Evolutionary conservation across 2,113 vertebrate genomes (phyloP), one percentile per base, ranked within the genome.

Genomic region (Siphamia tubifer): DNA sequence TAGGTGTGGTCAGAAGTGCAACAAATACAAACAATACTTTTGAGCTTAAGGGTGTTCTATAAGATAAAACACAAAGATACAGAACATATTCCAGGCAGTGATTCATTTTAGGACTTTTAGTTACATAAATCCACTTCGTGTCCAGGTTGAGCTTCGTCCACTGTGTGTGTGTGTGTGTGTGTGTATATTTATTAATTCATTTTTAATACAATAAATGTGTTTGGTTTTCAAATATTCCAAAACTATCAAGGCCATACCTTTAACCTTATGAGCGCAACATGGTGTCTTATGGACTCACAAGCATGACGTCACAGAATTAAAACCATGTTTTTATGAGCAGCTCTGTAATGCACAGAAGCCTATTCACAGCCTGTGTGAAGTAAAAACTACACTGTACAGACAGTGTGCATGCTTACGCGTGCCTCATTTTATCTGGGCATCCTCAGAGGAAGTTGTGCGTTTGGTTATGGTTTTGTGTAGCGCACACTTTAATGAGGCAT

Each of bases 361-460:
- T 10, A 19, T 10, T 25, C 27, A 39, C 5, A n/a, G 9, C 4
- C 1, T 6, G n/a, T 12, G 42, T 45, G 56, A 15, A 52, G 19
- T 9, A 13, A n/a, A 7, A 28, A 34, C 30, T 15, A 25, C 17
- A 11, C 16, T 20, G 20, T 35, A 39, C 8, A 39, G 13, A 39
- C 8, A 39, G 13, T 24, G 2, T 42, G 63, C 6, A n/a, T n/a
- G n/a, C n/a, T n/a, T n/a, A n/a, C 53, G 19, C 23, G 21, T 55
- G 49, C 35, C 40, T 24, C 0, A 0, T 43, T 60, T 68, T 73
- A 79, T 73, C 68, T 20, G 19, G 24, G 0, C 13, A 51, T 62
- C 64, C 9, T 7, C 40, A 31, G 52, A 60, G 77, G 58, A 74
- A 68, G 32, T 35, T 1, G 25, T 47, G 4, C 21, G 51, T 61